Evolutionary conservation across 1,140 invertebrate genomes (phyloP).

Genomic region (Megalonaias nervosa): DNA sequence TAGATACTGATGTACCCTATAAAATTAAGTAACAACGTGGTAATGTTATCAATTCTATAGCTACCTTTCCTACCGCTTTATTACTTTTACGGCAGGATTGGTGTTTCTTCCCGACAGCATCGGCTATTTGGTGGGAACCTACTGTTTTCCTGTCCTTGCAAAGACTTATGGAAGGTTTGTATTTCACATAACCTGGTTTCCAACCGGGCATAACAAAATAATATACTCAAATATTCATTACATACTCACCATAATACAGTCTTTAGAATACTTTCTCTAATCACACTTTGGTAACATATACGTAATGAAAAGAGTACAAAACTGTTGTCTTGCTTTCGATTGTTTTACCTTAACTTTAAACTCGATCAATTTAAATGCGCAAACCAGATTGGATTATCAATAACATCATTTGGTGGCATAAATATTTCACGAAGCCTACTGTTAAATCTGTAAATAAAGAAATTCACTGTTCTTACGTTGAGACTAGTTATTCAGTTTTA

Average conservation of each 20-base stretch:
- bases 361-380: too few relatives aligned
- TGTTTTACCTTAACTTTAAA: too few relatives aligned
- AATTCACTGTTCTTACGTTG: too few relatives aligned
- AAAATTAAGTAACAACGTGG: not conserved
- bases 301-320: too few relatives aligned
- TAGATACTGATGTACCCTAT: not conserved
- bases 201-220: not conserved
- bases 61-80: not conserved
- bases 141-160: conserved; percentile 95
- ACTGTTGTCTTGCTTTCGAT: too few relatives aligned
- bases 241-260: not conserved
- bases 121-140: conserved; percentile 96
- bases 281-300: too few relatives aligned
- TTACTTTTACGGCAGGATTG: conserved; percentile 73
- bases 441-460: too few relatives aligned
- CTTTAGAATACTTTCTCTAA: not conserved
- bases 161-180: conserved; percentile 89
- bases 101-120: conserved; percentile 97
- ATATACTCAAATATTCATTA: not conserved
- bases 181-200: not conserved
- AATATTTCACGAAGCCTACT: too few relatives aligned
- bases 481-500: too few relatives aligned
- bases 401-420: too few relatives aligned
- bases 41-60: not conserved
- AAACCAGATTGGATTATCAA: too few relatives aligned